Base-by-base conservation (phyloP, 2,888 invertebrate genomes). In the Anthophora plumipes region DNA sequence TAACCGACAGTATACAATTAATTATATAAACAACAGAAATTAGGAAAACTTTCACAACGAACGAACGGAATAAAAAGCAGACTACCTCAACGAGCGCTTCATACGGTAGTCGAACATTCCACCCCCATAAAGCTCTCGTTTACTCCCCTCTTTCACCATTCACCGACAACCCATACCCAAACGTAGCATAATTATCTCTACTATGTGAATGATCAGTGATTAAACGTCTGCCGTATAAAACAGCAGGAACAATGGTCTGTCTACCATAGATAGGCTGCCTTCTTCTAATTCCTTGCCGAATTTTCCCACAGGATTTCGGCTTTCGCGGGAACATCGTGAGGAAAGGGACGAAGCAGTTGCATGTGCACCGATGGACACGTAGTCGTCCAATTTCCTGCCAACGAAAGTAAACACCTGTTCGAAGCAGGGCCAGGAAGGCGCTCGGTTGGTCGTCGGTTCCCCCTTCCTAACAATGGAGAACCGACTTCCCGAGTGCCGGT, bases 351-450 rank as follows among this genome's bases (percentile, higher is more conserved):
- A 25, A 41, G 14, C 39, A 17, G 64, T 59, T 48, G 68, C 64
- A 66, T 55, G 59, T 60, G 69, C 61, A 69, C 39, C 20, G 20
- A n/a, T 12, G 20, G 52, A 54, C 59, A 67, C 61, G 43, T 68
- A 77, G 50, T 25, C 72, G 75, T 63, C 37, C 57, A 50, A 72
- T 83, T 82, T 83, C 80, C 80, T 77, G 72, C 77, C 64, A 64
- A 77, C 77, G 88, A 86, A 85, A 85, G 80, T 74, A 87, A 88
- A 85, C 87, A 88, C 88, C 89, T 88, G 89, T 83, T 80, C 87
- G 66, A 71, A 76, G 75, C 76, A 43, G 59, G 81, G 73, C 82
- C 85, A 75, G 77, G 76, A 79, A 80, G 71, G 83, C 77, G 75
- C 63, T 70, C 85, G 82, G 86, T 85, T 85, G 86, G 87, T 59